phyloP scores from a whole-genome alignment of 2,797 vertebrate species.

The Cygnus olor region DNA sequence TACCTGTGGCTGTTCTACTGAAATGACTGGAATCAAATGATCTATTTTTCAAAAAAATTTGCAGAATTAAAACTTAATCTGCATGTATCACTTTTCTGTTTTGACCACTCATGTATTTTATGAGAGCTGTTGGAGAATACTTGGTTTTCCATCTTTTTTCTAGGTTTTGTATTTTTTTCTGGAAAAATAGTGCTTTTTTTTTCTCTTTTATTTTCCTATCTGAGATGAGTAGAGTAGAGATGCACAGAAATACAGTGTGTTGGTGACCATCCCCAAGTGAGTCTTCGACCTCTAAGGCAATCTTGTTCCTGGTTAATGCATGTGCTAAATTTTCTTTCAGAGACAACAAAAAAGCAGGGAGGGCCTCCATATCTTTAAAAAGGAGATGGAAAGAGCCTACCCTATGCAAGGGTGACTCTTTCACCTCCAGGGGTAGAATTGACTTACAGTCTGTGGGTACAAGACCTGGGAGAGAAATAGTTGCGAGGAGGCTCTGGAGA shows the following conservation, averaged over 20 bases:
- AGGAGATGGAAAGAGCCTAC: not conserved
- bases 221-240: not conserved
- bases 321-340: not conserved
- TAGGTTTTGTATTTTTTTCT: not conserved
- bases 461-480: not conserved
- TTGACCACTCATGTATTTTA: not conserved
- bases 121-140: not conserved
- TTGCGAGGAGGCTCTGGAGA: not conserved
- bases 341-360: not conserved
- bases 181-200: not conserved
- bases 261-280: not conserved
- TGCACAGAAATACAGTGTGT: not conserved
- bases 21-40: not conserved
- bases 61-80: not conserved
- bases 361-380: not conserved
- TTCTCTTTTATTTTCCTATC: not conserved
- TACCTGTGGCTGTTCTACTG: not conserved
- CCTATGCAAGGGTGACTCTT: not conserved
- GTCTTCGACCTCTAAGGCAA: not conserved
- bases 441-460: not conserved
- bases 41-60: not conserved
- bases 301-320: not conserved
- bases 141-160: not conserved
- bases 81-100: not conserved
- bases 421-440: not conserved